Evolutionary conservation across 2,888 invertebrate genomes (phyloP).

Genomic region (Petrolisthes cinctipes): DNA sequence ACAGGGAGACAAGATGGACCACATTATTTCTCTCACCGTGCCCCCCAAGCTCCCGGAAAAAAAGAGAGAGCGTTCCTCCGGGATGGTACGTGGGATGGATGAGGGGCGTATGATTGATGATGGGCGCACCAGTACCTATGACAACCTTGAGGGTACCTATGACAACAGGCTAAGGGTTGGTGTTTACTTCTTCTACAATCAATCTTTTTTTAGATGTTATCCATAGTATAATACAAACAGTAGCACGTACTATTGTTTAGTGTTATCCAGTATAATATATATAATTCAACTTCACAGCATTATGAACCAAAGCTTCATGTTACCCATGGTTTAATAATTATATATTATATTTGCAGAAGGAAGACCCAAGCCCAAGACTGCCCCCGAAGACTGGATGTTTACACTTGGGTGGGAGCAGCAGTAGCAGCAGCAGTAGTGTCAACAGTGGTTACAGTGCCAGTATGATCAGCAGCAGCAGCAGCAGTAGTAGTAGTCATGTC

Average conservation of each 20-base stretch:
- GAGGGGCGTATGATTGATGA: neutral
- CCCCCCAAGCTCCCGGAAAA: slow-evolving; percentile 41
- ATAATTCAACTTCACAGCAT: too few species aligned
- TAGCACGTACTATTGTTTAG: too few species aligned
- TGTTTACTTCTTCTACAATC: too few species aligned
- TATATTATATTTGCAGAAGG: slow-evolving; percentile 2
- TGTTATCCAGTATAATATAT: too few species aligned
- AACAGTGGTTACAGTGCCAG: slow-evolving; percentile 38
- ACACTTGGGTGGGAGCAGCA: slow-evolving; percentile 41
- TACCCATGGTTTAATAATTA: too few species aligned
- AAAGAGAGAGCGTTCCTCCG: slow-evolving; percentile 10
- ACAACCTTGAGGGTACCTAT: slow-evolving; percentile 2
- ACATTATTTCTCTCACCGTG: slow-evolving; percentile 27
- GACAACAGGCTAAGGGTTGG: too few species aligned
- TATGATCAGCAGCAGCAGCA: slow-evolving; percentile 43
- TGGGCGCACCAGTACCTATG: neutral
- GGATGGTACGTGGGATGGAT: neutral
- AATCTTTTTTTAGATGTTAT: too few species aligned
- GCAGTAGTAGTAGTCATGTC: slow-evolving; percentile 1
- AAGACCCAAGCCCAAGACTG: slow-evolving; percentile 56
- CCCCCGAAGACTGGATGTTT: slow-evolving; percentile 40
- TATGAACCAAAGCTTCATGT: too few species aligned
- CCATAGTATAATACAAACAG: too few species aligned
- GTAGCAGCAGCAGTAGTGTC: slow-evolving; percentile 50
- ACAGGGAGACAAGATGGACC: slow-evolving; percentile 43